phyloP scores from a whole-genome alignment of 2,113 vertebrate species.

The Hippolais icterina region DNA sequence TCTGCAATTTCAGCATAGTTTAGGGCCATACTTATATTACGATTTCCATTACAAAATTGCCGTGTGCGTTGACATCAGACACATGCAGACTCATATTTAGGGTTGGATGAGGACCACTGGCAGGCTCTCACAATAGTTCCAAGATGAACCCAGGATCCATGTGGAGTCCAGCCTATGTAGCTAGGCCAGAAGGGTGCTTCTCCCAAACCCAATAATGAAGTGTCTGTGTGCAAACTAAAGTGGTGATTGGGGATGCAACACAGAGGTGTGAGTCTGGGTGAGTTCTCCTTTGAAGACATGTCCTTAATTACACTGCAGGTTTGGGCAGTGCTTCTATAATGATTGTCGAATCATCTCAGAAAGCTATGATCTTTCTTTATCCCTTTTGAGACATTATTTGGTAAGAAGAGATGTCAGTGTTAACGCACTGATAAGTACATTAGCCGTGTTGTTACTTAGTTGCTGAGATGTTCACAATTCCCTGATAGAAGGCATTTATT shows the following conservation, averaged over 20 bases:
- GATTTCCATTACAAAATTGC: neutral
- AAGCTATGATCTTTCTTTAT: neutral
- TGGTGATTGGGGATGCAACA: neutral
- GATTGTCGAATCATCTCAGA: neutral
- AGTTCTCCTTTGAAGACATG: neutral
- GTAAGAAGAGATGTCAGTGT: neutral
- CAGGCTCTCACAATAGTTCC: neutral
- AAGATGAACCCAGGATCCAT: neutral
- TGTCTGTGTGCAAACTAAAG: neutral
- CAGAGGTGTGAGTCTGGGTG: neutral
- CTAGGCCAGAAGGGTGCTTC: neutral
- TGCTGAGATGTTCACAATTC: neutral
- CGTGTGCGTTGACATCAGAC: neutral
- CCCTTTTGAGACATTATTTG: neutral
- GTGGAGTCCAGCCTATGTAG: neutral
- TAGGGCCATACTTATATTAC: neutral
- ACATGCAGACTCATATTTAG: neutral
- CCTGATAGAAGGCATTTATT: neutral
- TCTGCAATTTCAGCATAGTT: neutral
- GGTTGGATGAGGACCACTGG: accelerated
- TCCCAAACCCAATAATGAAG: neutral
- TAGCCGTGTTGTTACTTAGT: neutral
- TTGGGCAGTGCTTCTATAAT: neutral
- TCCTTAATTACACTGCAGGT: neutral
- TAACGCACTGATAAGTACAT: neutral